Percentiles rank a stretch among this genome's conserved stretches.
Evolutionary conservation across 2,113 vertebrate genomes (phyloP).

Genomic region (Bufo gargarizans): DNA sequence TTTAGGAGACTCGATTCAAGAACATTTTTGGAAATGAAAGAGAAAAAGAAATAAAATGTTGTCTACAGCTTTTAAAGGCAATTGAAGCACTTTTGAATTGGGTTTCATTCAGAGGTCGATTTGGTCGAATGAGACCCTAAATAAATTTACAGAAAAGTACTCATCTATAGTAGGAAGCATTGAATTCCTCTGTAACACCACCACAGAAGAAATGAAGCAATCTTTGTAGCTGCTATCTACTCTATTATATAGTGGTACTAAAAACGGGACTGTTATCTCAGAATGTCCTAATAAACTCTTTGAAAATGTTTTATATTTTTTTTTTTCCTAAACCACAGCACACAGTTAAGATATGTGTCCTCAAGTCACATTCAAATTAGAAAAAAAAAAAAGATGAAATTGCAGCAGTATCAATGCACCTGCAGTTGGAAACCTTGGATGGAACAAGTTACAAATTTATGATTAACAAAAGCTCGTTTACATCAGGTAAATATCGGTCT

Average conservation of each 20-base stretch:
- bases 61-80: too few relatives aligned
- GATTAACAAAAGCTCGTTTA: conserved; percentile 1
- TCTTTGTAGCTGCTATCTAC: too few relatives aligned
- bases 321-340: not conserved
- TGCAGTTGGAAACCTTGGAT: not conserved
- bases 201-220: not conserved
- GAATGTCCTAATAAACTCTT: not conserved
- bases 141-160: too few relatives aligned
- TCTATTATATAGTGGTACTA: too few relatives aligned
- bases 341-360: not conserved
- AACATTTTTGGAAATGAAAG: too few relatives aligned
- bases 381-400: not conserved
- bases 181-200: too few relatives aligned
- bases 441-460: conserved; percentile 6
- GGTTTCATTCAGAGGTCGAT: too few relatives aligned
- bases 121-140: too few relatives aligned
- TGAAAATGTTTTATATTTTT: not conserved
- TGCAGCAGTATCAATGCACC: not conserved
- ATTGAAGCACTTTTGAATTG: too few relatives aligned
- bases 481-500: not conserved
- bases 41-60: too few relatives aligned
- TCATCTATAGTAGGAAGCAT: too few relatives aligned
- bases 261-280: not conserved
- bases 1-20: too few relatives aligned
- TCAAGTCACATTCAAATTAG: not conserved